Evolutionary conservation across 2,113 vertebrate species (phyloP).

Genomic region (Boulengeromyrus knoepffleri): DNA sequence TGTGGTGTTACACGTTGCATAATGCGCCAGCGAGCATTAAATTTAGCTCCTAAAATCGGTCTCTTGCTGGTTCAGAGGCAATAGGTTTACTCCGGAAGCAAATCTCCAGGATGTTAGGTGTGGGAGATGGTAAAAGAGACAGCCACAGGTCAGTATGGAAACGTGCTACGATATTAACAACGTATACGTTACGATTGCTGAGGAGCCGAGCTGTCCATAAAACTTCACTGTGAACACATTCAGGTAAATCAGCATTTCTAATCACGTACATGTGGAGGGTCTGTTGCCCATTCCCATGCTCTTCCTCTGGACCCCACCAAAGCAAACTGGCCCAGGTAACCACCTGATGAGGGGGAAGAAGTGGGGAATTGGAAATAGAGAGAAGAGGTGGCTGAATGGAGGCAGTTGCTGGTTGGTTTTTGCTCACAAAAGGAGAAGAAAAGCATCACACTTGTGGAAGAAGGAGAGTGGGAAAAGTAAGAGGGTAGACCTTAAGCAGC

Average conservation of each 20-base stretch:
- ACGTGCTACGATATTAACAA: background rate
- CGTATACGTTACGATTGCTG: background rate
- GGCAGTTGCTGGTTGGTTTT: background rate
- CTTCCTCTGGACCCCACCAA: background rate
- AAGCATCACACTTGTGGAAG: constrained; percentile 6
- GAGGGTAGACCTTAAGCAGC: background rate
- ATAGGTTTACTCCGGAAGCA: background rate
- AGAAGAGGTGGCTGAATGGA: background rate
- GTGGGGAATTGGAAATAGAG: background rate
- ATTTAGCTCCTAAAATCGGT: background rate
- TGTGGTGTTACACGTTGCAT: background rate
- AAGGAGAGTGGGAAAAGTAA: background rate
- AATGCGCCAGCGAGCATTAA: background rate
- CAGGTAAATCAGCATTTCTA: background rate
- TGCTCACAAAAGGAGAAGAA: background rate
- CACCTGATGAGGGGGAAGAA: background rate
- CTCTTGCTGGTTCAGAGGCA: background rate
- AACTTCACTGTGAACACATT: background rate
- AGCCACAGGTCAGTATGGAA: background rate
- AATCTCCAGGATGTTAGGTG: background rate
- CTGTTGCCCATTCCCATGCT: background rate
- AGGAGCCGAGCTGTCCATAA: background rate
- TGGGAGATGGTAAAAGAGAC: background rate
- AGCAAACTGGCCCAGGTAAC: background rate
- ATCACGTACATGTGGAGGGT: background rate